These are phyloP conservation scores for Apocrypta bakeri DNA, from an alignment of 1,140 invertebrate genomes.

Conservation along the genomic window DNA sequence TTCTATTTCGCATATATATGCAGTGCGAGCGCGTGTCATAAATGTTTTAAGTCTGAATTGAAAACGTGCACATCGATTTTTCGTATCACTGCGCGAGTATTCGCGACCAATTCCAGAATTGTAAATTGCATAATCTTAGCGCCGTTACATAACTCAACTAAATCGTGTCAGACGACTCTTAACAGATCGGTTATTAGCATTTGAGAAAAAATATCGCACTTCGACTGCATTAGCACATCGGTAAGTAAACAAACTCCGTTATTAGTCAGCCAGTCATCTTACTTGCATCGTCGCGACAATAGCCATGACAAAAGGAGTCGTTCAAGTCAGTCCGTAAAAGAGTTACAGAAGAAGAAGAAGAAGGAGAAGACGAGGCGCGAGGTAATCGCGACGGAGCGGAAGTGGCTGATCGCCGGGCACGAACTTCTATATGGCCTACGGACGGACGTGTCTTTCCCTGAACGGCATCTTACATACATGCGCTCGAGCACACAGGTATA, in stretches of 20 bases:
- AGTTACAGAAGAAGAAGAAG: conserved; percentile 4
- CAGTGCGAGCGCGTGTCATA: too few relatives aligned
- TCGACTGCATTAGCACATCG: too few relatives aligned
- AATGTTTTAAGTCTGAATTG: too few relatives aligned
- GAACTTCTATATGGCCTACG: conserved; percentile 61
- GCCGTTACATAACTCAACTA: too few relatives aligned
- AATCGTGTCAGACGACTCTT: not conserved
- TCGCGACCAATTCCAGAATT: too few relatives aligned
- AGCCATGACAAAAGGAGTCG: not conserved
- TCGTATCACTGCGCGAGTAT: too few relatives aligned
- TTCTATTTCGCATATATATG: not conserved
- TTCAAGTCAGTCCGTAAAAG: not conserved
- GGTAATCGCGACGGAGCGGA: conserved; percentile 52
- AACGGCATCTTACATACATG: conserved; percentile 59
- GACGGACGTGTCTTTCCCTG: conserved; percentile 61
- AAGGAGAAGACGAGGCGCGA: conserved; percentile 1
- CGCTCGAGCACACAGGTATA: conserved; percentile 41
- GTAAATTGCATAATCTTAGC: too few relatives aligned
- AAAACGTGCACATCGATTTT: too few relatives aligned
- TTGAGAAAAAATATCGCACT: too few relatives aligned
- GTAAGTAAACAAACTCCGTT: not conserved
- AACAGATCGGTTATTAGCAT: too few relatives aligned
- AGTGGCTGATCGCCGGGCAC: conserved; percentile 55
- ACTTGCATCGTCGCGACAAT: not conserved
- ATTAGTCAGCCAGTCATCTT: not conserved